Conservation (phyloP, 2,888 invertebrate genomes). For the Junonia oenone region DNA sequence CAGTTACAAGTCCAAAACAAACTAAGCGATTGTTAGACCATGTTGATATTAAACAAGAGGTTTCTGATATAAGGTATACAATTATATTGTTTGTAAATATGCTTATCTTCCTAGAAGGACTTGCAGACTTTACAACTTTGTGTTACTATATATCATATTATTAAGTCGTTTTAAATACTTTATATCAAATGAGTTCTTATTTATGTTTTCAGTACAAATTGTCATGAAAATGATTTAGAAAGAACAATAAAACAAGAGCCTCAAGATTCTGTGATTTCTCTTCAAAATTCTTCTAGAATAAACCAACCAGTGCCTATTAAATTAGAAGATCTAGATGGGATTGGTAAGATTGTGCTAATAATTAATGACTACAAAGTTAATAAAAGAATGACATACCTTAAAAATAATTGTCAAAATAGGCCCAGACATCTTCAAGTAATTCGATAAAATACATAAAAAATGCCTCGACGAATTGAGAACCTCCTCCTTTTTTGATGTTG, state of each 20-base stretch:
- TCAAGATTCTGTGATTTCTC: conserved; percentile 41
- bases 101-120: too few relatives aligned
- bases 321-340: conserved; percentile 71
- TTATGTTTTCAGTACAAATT: conserved; percentile 34
- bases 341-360: too few relatives aligned
- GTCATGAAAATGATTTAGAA: conserved; percentile 50
- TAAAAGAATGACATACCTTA: too few relatives aligned
- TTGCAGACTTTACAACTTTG: too few relatives aligned
- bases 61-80: conserved; percentile 47
- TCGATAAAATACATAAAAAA: too few relatives aligned
- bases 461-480: too few relatives aligned
- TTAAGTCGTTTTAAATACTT: background rate
- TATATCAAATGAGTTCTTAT: too few relatives aligned
- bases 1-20: conserved; percentile 63
- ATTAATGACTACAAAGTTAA: too few relatives aligned
- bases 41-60: conserved; percentile 61
- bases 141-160: too few relatives aligned
- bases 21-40: conserved; percentile 56
- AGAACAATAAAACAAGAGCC: conserved; percentile 62
- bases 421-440: too few relatives aligned
- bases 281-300: conserved; percentile 44
- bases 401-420: too few relatives aligned
- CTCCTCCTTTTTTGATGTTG: too few relatives aligned
- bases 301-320: conserved; percentile 67
- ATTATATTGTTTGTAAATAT: background rate